These are phyloP conservation scores for Agraylea sexmaculata DNA, from an alignment of 1,140 invertebrate genomes.

Conservation along the genomic window DNA sequence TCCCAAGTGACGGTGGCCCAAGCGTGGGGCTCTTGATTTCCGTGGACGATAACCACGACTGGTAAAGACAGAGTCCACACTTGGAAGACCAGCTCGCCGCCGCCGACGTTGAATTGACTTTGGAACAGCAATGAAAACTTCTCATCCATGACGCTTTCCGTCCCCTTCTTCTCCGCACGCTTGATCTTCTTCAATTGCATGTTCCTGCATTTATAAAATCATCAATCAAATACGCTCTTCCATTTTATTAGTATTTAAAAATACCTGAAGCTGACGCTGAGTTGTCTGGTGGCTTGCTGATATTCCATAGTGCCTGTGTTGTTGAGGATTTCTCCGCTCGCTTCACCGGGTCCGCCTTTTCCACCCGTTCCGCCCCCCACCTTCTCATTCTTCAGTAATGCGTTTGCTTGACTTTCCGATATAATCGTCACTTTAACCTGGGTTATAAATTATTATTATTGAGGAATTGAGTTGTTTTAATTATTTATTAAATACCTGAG, in stretches of 20 bases:
- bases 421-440: conserved; percentile 65
- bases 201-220: conserved; percentile 47
- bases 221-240: background rate
- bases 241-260: background rate
- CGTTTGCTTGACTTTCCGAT: conserved; percentile 79
- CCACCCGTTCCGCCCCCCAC: conserved; percentile 56
- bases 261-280: conserved; percentile 73
- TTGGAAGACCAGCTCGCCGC: conserved; percentile 81
- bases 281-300: conserved; percentile 60
- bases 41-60: conserved; percentile 95
- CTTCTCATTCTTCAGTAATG: conserved; percentile 71
- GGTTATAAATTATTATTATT: conserved; percentile 2
- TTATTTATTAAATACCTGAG: conserved; percentile 41
- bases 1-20: conserved; percentile 97
- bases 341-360: conserved; percentile 33
- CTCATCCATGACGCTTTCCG: conserved; percentile 95
- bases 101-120: conserved; percentile 84
- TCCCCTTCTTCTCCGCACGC: conserved; percentile 84
- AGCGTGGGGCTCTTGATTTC: conserved; percentile 94
- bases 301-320: conserved; percentile 93
- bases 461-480: background rate
- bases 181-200: conserved; percentile 94
- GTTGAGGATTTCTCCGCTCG: conserved; percentile 90
- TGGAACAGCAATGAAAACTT: conserved; percentile 92
- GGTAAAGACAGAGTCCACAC: conserved; percentile 89